A percentile compares a stretch with the other conserved stretches of the same genome.
phyloP scores from a whole-genome alignment of 2,113 vertebrate genomes.

The Odocoileus hemionus region DNA sequence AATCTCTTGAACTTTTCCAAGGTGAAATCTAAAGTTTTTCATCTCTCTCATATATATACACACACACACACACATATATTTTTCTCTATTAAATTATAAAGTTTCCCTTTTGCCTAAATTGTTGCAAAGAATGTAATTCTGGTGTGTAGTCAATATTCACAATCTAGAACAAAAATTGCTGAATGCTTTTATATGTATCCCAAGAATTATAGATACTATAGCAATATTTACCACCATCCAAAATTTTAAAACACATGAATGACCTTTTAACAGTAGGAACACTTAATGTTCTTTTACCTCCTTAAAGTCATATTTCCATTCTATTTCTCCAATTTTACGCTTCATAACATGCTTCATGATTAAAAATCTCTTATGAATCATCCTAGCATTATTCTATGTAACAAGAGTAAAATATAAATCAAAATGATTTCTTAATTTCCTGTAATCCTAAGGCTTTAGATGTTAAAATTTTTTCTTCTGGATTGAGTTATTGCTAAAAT shows the following conservation, averaged over 20 bases:
- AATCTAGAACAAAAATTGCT: background rate
- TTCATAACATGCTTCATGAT: background rate
- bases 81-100: background rate
- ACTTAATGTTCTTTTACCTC: background rate
- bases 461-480: background rate
- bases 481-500: slow-evolving; percentile 11
- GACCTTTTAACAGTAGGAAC: background rate
- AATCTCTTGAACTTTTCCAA: background rate
- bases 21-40: background rate
- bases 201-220: background rate
- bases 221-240: background rate
- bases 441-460: background rate
- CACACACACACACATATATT: background rate
- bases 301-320: background rate
- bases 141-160: background rate
- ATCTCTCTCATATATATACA: background rate
- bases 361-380: slow-evolving; percentile 12
- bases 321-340: background rate
- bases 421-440: background rate
- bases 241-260: background rate
- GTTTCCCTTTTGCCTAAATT: background rate
- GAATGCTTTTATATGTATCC: background rate
- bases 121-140: background rate
- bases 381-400: background rate
- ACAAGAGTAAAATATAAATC: slow-evolving; percentile 14